phyloP scores from a whole-genome alignment of 2,888 invertebrate species.

The Drosophila subquinaria region DNA sequence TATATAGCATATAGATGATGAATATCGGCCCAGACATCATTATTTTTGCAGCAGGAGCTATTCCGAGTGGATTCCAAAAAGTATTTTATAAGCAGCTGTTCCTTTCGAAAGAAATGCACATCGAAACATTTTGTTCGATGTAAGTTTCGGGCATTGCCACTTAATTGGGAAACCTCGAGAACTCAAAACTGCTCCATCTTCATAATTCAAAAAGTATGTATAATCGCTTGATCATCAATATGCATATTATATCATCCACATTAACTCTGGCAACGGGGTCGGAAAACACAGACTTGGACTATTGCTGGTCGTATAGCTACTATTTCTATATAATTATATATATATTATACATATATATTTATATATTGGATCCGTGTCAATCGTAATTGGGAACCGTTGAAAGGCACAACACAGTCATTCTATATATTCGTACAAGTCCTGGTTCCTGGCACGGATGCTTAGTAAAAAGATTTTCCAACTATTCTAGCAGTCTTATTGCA shows the following conservation, averaged over 20 bases:
- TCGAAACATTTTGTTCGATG: constrained; percentile 17
- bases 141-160: constrained; percentile 34
- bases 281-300: constrained; percentile 55
- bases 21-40: constrained; percentile 14
- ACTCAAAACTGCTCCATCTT: constrained; percentile 32
- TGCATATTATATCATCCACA: constrained; percentile 32
- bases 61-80: constrained; percentile 15
- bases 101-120: constrained; percentile 20
- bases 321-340: constrained; percentile 44
- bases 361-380: constrained; percentile 44
- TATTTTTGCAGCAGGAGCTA: constrained; percentile 4
- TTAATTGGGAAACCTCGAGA: constrained; percentile 22
- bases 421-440: constrained; percentile 43
- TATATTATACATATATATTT: constrained; percentile 36
- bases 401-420: constrained; percentile 50
- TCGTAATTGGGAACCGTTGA: constrained; percentile 6
- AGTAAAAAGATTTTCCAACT: constrained; percentile 40
- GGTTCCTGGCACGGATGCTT: constrained; percentile 23
- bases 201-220: constrained; percentile 20
- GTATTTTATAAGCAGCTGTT: constrained; percentile 34
- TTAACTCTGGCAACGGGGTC: constrained; percentile 29
- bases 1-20: constrained; percentile 16
- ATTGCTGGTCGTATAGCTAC: constrained; percentile 65
- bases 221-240: constrained; percentile 43
- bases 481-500: constrained; percentile 41